Evolutionary conservation across 1,140 invertebrate genomes (phyloP).

Genomic region (Marisa cornuarietis): DNA sequence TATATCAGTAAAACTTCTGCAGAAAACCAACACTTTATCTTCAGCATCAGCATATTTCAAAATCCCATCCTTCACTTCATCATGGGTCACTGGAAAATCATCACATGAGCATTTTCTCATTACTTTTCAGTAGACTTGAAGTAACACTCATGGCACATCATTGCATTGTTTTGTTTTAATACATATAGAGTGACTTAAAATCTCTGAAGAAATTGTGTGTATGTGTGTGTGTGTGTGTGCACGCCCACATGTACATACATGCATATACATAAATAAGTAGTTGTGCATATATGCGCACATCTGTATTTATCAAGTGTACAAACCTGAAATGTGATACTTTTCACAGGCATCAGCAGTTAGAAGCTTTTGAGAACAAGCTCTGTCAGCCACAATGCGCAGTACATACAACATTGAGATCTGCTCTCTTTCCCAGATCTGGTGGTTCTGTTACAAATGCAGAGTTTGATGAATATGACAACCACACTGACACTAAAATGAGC

Average conservation of each 20-base stretch:
- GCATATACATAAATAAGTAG: neutral
- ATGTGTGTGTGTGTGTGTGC: neutral
- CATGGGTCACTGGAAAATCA: conserved; percentile 12
- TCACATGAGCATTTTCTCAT: neutral
- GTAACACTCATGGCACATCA: neutral
- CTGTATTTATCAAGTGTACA: neutral
- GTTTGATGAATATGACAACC: too few relatives aligned
- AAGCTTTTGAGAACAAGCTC: neutral
- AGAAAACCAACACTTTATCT: conserved; percentile 11
- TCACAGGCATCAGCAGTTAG: conserved; percentile 11
- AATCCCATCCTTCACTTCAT: conserved; percentile 4
- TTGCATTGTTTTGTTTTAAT: neutral
- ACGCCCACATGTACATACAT: neutral
- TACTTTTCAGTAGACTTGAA: neutral
- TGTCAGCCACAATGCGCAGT: conserved; percentile 1
- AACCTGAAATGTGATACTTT: conserved; percentile 21
- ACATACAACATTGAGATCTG: conserved; percentile 2
- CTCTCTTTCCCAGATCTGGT: conserved; percentile 16
- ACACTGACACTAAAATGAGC: too few relatives aligned
- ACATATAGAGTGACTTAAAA: neutral
- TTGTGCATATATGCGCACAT: neutral
- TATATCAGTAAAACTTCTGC: neutral
- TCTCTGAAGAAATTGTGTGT: neutral
- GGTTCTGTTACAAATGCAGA: conserved; percentile 8
- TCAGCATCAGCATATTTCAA: neutral